Evolutionary conservation across 1,140 invertebrate genomes (phyloP), one percentile per base, ranked within the genome.

Genomic region (Drosophila sucinea): DNA sequence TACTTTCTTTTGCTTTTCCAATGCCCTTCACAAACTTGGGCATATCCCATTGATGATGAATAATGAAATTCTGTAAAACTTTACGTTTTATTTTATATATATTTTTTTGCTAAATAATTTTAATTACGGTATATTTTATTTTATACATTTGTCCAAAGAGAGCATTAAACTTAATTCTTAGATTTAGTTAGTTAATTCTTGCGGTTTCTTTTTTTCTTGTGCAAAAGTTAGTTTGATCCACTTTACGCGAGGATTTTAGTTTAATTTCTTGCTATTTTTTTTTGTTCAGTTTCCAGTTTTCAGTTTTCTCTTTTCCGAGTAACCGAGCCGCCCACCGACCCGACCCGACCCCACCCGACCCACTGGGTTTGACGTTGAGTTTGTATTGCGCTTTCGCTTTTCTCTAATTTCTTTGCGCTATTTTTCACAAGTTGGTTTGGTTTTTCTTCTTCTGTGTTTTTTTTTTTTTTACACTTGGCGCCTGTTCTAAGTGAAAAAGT

Each of bases 401-500:
- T 84, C 77, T 87, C 76, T 86, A 86, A 86, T 89, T 87, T 87
- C 84, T 84, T 81, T 89, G 63, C 80, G 77, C 74, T 73, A 84
- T 90, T 90, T 90, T 90, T 83, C 87, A 86, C 78, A 61, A 68
- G 81, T 79, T 85, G 73, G 74, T 66, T 58, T 60, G 51, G 25
- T 32, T 67, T 32, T 29, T 40, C 35, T 70, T 64, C 25, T 33
- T 60, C 25, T 29, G n/a, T 62, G 3, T 25, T 54, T 47, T 60
- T 66, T 41, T 65, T 67, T 27, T 47, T 60, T 32, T 54, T 67
- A 17, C 67, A 68, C 67, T 67, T 68, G 75, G 61, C 66, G 68
- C 44, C 70, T 70, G 65, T 60, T 81, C 82, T 90, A 90, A 90
- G 82, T 90, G 87, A 87, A 90, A 90, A 90, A 90, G 87, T 90